Evolutionary conservation across 1,140 invertebrate genomes (phyloP).

Genomic region (Drosophila leontia): DNA sequence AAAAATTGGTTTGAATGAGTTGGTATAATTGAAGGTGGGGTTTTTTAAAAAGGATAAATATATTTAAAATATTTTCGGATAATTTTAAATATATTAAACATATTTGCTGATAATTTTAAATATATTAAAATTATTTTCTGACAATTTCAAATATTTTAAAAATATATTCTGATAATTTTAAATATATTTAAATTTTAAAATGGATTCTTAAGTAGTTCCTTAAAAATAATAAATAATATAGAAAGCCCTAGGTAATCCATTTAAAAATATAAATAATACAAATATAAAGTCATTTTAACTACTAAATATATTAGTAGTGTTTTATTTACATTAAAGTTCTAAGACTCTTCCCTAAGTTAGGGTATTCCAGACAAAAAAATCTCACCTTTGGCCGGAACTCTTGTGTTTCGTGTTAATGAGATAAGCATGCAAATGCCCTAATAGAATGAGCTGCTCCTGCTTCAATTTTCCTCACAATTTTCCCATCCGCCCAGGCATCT

Average conservation of each 20-base stretch:
- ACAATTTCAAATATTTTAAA: no score
- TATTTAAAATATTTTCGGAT: no score
- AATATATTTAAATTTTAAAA: background rate
- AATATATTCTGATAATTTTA: no score
- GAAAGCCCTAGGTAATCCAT: background rate
- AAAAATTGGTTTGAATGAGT: background rate
- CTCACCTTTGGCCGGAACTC: constrained; percentile 39
- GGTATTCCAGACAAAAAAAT: constrained; percentile 19
- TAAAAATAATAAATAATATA: background rate
- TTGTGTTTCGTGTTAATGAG: constrained; percentile 74
- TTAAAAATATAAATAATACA: background rate
- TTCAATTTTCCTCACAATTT: constrained; percentile 6
- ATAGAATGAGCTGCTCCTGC: constrained; percentile 61
- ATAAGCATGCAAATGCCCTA: constrained; percentile 79
- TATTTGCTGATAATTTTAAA: no score
- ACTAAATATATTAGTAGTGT: no score
- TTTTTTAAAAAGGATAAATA: background rate
- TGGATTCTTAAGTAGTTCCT: background rate
- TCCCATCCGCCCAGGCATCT: no score
- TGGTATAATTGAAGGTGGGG: background rate
- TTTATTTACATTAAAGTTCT: background rate
- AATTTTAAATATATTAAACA: no score
- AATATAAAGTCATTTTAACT: background rate
- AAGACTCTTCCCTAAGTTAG: background rate
- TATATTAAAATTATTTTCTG: no score